Conservation (phyloP, 2,113 vertebrate species). For the Campylomormyrus tamandua region DNA sequence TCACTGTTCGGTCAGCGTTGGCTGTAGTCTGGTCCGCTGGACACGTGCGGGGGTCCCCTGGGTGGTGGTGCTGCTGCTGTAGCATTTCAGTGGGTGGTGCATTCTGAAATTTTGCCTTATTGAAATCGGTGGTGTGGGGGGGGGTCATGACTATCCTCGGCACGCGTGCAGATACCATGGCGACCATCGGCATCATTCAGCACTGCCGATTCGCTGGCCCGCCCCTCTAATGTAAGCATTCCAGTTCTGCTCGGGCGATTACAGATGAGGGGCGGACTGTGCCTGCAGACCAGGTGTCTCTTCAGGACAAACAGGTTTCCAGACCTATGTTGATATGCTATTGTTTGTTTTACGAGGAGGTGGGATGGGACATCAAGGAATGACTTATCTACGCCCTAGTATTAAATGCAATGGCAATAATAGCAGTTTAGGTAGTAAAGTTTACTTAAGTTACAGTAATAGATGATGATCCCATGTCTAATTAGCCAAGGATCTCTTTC, state of each 20-base stretch:
- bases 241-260: background rate
- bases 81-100: background rate
- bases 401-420: background rate
- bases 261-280: constrained; percentile 22
- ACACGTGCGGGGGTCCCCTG: background rate
- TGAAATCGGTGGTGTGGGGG: background rate
- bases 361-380: background rate
- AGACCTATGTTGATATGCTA: constrained; percentile 14
- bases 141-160: background rate
- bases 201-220: background rate
- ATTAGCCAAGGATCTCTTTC: background rate
- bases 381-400: background rate
- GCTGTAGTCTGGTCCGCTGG: background rate
- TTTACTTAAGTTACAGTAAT: background rate
- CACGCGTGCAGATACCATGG: background rate
- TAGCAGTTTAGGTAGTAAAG: background rate
- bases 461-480: background rate
- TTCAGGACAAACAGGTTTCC: constrained; percentile 38
- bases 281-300: background rate
- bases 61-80: background rate
- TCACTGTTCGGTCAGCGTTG: background rate
- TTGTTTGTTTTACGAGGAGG: background rate
- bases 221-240: background rate
- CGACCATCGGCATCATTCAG: background rate
- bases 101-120: background rate